These are phyloP conservation scores for Drosophila pseudoobscura DNA, from an alignment of 1,140 invertebrate genomes.

Conservation along the genomic window DNA sequence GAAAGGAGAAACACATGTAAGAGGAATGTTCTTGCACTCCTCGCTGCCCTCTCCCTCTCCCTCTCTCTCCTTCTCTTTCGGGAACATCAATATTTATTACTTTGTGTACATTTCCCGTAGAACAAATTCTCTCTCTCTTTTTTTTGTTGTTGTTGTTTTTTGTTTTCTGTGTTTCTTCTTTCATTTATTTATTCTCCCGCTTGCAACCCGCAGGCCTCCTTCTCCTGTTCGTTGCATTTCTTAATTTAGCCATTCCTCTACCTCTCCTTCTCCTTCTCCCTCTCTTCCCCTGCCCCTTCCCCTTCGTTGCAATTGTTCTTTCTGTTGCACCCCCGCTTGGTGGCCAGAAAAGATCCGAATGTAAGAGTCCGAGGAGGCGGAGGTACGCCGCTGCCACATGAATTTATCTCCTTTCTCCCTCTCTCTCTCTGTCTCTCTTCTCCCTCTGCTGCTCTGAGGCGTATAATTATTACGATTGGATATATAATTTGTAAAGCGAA, in stretches of 20 bases:
- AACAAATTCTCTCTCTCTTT: constrained; percentile 64
- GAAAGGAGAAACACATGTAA: constrained; percentile 65
- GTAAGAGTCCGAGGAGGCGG: not conserved
- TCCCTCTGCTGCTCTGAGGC: constrained; percentile 13
- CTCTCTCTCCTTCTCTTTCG: constrained; percentile 20
- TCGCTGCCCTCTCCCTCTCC: constrained; percentile 16
- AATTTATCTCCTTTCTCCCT: constrained; percentile 20
- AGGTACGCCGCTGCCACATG: not conserved
- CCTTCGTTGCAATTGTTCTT: constrained; percentile 40
- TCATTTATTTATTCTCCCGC: constrained; percentile 70
- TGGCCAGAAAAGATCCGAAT: constrained; percentile 32
- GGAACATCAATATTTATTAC: constrained; percentile 82
- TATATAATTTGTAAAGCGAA: constrained; percentile 78
- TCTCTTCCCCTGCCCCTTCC: no score
- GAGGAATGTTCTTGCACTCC: constrained; percentile 57
- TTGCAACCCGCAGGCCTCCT: constrained; percentile 15
- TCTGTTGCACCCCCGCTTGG: constrained; percentile 57
- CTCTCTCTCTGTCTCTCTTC: constrained; percentile 2
- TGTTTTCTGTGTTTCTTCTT: constrained; percentile 60
- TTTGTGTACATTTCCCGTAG: constrained; percentile 70
- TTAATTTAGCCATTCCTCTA: constrained; percentile 73
- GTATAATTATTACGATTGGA: constrained; percentile 78
- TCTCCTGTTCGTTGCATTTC: constrained; percentile 68
- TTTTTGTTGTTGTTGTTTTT: constrained; percentile 6
- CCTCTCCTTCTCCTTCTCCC: not conserved